Percentiles rank a stretch among this genome's conserved stretches.
These are phyloP conservation scores for Plebejus melissa DNA, from an alignment of 2,888 invertebrate species.

Conservation along the genomic window DNA sequence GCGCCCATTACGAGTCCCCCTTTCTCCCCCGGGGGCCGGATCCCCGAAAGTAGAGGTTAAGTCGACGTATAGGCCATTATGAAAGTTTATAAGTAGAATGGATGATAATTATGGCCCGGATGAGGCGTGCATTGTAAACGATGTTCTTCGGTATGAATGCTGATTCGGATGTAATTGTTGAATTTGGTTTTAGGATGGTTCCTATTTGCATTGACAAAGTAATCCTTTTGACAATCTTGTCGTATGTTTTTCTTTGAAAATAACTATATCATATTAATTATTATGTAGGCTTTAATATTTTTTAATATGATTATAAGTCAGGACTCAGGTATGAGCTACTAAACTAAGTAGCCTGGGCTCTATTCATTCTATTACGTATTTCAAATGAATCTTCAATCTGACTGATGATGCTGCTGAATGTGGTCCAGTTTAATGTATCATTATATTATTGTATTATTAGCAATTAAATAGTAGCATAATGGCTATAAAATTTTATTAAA, in stretches of 20 bases:
- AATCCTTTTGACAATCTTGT: neutral
- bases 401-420: neutral
- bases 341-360: no score
- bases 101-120: conserved; percentile 77
- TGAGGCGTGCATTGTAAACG: conserved; percentile 68
- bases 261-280: no score
- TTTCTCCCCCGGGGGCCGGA: conserved; percentile 49
- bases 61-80: conserved; percentile 78
- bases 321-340: no score
- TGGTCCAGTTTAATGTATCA: conserved; percentile 3
- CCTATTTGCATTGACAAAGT: neutral
- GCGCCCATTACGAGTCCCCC: conserved; percentile 68
- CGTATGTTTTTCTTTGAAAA: neutral
- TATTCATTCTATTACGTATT: no score
- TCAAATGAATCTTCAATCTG: neutral
- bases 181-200: neutral
- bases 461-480: conserved; percentile 18
- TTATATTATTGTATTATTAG: conserved; percentile 17
- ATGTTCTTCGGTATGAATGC: conserved; percentile 48
- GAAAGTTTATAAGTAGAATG: conserved; percentile 79
- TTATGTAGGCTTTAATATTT: no score
- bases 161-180: conserved; percentile 17
- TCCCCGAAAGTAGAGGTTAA: conserved; percentile 75
- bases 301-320: no score
- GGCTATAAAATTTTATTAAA: neutral